Evolutionary conservation across 2,888 invertebrate genomes (phyloP).

Genomic region (Phalangium opilio): DNA sequence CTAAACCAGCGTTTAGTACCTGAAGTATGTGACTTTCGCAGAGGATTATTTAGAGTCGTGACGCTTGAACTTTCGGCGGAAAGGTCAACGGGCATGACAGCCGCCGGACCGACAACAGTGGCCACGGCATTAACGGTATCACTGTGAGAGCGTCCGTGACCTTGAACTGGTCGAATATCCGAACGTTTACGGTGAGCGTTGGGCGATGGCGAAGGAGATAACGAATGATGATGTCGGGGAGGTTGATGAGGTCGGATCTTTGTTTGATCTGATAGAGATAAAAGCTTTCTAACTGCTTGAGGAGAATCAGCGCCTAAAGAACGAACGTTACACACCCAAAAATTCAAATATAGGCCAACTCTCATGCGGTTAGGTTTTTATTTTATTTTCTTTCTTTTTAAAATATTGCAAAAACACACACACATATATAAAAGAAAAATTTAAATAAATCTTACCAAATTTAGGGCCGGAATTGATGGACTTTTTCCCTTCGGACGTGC

Average conservation of each 20-base stretch:
- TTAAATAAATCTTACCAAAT: conserved; percentile 38
- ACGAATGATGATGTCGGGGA: conserved; percentile 39
- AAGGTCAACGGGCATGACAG: conserved; percentile 58
- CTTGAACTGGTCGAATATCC: conserved; percentile 28
- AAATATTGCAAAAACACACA: not conserved
- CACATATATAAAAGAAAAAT: not conserved
- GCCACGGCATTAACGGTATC: conserved; percentile 53
- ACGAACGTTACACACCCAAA: not conserved
- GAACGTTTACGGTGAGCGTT: conserved; percentile 29
- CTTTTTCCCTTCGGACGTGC: conserved; percentile 27
- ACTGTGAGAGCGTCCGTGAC: conserved; percentile 73
- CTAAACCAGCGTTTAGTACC: conserved; percentile 21
- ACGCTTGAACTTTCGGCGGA: conserved; percentile 92
- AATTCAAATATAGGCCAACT: not conserved
- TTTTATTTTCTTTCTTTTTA: not conserved
- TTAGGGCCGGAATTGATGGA: conserved; percentile 30
- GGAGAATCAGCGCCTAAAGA: conserved; percentile 68
- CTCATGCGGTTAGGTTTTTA: not conserved
- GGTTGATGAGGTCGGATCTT: conserved; percentile 80
- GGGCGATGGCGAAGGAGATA: conserved; percentile 32
- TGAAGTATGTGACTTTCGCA: conserved; percentile 51
- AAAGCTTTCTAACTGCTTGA: conserved; percentile 86
- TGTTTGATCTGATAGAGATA: conserved; percentile 50
- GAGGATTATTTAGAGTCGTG: conserved; percentile 74
- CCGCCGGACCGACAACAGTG: conserved; percentile 53